Evolutionary conservation across 2,113 vertebrate genomes (phyloP).

Genomic region (Phalacrocorax carbo): DNA sequence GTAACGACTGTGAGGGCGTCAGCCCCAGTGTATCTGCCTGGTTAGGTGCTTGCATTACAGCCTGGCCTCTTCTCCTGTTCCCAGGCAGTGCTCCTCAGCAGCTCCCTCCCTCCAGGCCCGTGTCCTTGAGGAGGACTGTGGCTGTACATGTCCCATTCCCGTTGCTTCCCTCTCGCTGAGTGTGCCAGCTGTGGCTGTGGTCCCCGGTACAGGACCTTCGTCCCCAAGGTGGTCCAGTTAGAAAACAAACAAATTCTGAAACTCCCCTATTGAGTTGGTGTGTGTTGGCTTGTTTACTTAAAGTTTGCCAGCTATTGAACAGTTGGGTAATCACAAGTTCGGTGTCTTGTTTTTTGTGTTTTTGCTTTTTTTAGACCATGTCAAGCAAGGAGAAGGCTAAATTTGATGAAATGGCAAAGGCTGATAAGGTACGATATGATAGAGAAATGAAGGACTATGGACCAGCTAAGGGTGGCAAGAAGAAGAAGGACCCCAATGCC

Average conservation of each 20-base stretch:
- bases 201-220: background rate
- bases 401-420: constrained; percentile 89
- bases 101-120: background rate
- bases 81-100: background rate
- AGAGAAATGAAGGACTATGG: constrained; percentile 88
- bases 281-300: constrained; percentile 17
- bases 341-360: background rate
- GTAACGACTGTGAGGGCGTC: accelerated
- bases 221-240: constrained; percentile 3
- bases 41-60: background rate
- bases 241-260: constrained; percentile 44
- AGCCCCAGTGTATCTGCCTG: accelerated
- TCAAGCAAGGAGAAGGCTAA: constrained; percentile 86
- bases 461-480: constrained; percentile 84
- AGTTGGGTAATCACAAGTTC: background rate
- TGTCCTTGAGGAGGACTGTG: background rate
- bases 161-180: background rate
- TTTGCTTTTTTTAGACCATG: constrained; percentile 74
- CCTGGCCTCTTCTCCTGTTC: background rate
- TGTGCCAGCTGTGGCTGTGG: background rate
- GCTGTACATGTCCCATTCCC: background rate
- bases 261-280: background rate
- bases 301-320: constrained; percentile 23
- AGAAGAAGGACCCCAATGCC: constrained; percentile 89
- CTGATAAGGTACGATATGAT: constrained; percentile 88